phyloP scores from a whole-genome alignment of 2,888 invertebrate species.

The Oxytorus armatus region DNA sequence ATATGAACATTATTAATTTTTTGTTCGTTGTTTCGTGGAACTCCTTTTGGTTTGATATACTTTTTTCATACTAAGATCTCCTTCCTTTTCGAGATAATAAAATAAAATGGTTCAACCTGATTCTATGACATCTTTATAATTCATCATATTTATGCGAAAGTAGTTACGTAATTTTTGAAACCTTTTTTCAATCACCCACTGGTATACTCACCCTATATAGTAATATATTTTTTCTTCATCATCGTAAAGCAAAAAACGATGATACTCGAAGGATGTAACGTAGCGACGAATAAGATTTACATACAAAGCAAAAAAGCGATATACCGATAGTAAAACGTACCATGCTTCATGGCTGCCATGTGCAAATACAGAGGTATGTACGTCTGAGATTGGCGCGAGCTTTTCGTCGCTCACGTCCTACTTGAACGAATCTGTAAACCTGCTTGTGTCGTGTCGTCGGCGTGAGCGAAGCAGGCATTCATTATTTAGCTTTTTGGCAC shows the following conservation, averaged over 20 bases:
- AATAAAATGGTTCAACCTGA: too few relatives aligned
- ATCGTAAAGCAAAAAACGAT: too few relatives aligned
- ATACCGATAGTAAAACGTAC: constrained; percentile 82
- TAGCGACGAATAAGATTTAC: constrained; percentile 37
- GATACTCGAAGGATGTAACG: constrained; percentile 39
- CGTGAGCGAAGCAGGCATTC: constrained; percentile 82
- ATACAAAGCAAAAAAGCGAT: constrained; percentile 66
- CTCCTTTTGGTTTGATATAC: too few relatives aligned
- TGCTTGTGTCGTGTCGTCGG: constrained; percentile 81
- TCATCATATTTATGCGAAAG: too few relatives aligned
- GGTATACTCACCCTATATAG: neutral
- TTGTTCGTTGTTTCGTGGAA: too few relatives aligned
- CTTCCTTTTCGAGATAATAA: too few relatives aligned
- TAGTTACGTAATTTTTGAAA: too few relatives aligned
- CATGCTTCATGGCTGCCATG: constrained; percentile 86
- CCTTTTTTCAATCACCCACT: neutral
- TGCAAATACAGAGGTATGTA: constrained; percentile 82
- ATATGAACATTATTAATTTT: too few relatives aligned
- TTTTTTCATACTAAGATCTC: too few relatives aligned
- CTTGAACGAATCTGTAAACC: constrained; percentile 79
- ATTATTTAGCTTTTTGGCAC: constrained; percentile 80
- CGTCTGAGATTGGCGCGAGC: constrained; percentile 79
- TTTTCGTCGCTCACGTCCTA: constrained; percentile 79
- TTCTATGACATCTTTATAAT: too few relatives aligned
- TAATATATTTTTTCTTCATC: neutral